Base-by-base conservation (phyloP, 2,113 vertebrate species). In the Terrapene triunguis region DNA sequence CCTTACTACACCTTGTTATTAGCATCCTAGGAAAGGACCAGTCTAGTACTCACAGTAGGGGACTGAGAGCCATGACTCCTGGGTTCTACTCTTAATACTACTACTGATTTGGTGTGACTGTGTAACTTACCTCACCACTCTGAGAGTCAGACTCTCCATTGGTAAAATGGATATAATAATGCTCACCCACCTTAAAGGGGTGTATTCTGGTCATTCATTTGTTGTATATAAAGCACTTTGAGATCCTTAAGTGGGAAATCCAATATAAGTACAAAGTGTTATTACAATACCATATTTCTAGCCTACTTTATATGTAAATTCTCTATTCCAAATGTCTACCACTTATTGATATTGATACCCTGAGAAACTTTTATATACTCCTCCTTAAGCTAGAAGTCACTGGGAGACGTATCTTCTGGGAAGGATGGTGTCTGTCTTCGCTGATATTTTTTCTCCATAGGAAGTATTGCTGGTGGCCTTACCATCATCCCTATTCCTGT, bases 401-500 rank as follows among this genome's bases (percentile, higher is more conserved):
- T 47, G 13, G 6, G 27, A 47, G n/a, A 72, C 17, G 10, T 72
- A 38, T 19, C 6, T 78, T 13, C 10, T 25, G 72, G 42, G 25
- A 24, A 27, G 42, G 11, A 47, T 47, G 42, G 25, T 44, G 21
- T 47, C 74, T 44, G 47, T 47, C 62, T 47, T 38, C n/a, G 22
- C n/a, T 72, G n/a, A 59, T 93, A 80, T 54, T 53, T 92, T 89
- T 91, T 81, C 87, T 94, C 62, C 25, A 93, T 57, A 90, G 53
- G 78, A 76, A 94, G 27, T 2, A 0, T 44, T 82, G 81, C 10
- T 82, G 48, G 5, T 94, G 53, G 90, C 14, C 19, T 11, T 78
- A 57, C 53, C 25, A 91, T 74, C 29, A 86, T 84, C 65, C 93
- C 2, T 93, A 79, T 97, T 95, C 82, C 80, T 93, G 79, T 74